These are phyloP conservation scores for Chymomyza fuscimana DNA, from an alignment of 2,888 invertebrate genomes.

Conservation along the genomic window DNA sequence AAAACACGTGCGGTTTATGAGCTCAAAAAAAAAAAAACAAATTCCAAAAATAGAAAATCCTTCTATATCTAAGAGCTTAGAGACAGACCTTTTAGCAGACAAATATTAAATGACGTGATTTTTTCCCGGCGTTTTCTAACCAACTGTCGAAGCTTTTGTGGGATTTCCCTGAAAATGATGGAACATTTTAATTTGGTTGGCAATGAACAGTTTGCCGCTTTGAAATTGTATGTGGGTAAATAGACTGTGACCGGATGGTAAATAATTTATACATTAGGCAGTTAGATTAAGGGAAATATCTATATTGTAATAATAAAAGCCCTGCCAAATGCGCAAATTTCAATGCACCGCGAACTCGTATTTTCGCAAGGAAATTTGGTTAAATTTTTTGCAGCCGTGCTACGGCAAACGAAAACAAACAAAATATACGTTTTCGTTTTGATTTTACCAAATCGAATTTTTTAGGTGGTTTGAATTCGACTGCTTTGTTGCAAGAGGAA, in stretches of 20 bases:
- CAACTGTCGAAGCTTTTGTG: background rate
- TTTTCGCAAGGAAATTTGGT: too few species aligned
- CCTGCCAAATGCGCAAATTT: too few species aligned
- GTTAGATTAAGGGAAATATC: background rate
- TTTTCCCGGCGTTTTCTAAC: background rate
- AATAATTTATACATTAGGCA: background rate
- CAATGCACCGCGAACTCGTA: too few species aligned
- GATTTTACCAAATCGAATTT: too few species aligned
- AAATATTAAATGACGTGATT: background rate
- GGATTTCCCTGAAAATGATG: background rate
- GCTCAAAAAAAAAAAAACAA: background rate
- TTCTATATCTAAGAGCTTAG: background rate
- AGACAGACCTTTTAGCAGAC: too few species aligned
- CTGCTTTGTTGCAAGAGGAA: too few species aligned
- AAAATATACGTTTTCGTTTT: too few species aligned
- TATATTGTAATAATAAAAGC: background rate
- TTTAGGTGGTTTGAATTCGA: too few species aligned
- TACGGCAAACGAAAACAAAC: too few species aligned
- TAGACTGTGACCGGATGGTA: background rate
- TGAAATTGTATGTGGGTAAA: background rate
- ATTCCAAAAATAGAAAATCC: background rate
- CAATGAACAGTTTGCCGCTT: background rate
- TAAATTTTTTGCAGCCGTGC: too few species aligned
- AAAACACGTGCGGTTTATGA: conserved; percentile 20
- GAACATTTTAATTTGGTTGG: background rate